Evolutionary conservation across 1,140 invertebrate species (phyloP).

Genomic region (Leptopilina boulardi): DNA sequence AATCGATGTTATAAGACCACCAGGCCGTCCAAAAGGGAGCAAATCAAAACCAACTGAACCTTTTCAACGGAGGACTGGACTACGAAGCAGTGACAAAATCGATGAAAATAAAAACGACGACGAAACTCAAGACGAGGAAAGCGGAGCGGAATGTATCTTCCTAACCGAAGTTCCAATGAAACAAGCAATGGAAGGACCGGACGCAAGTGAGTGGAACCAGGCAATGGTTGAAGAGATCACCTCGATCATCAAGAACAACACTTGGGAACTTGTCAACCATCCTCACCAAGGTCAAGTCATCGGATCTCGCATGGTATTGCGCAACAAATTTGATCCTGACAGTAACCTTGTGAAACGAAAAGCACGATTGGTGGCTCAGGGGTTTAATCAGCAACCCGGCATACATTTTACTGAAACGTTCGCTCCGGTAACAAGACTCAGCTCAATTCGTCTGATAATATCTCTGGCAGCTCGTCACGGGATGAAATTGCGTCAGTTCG

Average conservation of each 20-base stretch:
- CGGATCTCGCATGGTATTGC: conserved; percentile 21
- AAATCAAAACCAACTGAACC: too few relatives aligned
- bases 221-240: conserved; percentile 34
- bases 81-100: not conserved
- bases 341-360: conserved; percentile 17
- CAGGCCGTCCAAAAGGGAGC: too few relatives aligned
- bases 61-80: not conserved
- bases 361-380: conserved; percentile 47
- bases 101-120: not conserved
- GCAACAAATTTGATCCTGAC: not conserved
- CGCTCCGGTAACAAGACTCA: conserved; percentile 40
- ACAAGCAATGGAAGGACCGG: conserved; percentile 8
- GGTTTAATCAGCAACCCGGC: conserved; percentile 40
- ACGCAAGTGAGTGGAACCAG: conserved; percentile 22
- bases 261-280: conserved; percentile 28
- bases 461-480: conserved; percentile 26
- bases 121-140: not conserved
- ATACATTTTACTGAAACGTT: conserved; percentile 49
- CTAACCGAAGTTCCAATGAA: not conserved
- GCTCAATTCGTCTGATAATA: not conserved
- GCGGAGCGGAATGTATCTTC: not conserved
- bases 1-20: too few relatives aligned
- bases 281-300: not conserved
- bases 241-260: conserved; percentile 33
- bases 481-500: conserved; percentile 11